Percentiles rank a stretch among this genome's conserved stretches.
phyloP scores from a whole-genome alignment of 2,113 vertebrate species.

The Megaleporinus macrocephalus region DNA sequence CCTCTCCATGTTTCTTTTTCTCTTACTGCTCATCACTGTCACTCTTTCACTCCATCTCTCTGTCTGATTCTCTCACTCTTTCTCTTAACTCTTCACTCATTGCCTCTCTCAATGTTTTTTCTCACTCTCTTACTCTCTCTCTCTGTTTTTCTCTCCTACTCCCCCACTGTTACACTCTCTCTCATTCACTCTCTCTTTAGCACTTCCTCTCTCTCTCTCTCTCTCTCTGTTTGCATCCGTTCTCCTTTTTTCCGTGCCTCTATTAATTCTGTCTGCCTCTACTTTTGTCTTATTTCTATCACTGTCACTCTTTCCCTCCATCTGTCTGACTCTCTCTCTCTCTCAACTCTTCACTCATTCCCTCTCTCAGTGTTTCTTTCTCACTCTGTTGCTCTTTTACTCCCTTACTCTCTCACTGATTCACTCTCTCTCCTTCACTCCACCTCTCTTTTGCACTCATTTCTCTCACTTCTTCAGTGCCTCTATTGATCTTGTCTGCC shows the following conservation, averaged over 20 bases:
- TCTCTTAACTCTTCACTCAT: not conserved
- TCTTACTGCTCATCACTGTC: too few relatives aligned
- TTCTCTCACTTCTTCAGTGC: too few relatives aligned
- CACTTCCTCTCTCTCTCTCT: constrained; percentile 40
- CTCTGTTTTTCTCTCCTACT: not conserved
- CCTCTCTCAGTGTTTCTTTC: not conserved
- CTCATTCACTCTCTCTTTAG: constrained; percentile 1
- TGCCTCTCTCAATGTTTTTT: constrained; percentile 33
- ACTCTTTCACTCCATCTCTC: too few relatives aligned
- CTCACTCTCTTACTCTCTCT: not conserved
- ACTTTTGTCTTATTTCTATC: too few relatives aligned
- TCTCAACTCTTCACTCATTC: not conserved
- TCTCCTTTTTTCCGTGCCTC: too few relatives aligned
- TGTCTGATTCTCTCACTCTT: not conserved
- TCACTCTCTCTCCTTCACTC: constrained; percentile 46
- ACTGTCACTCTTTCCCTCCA: too few relatives aligned
- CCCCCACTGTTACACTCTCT: constrained; percentile 48
- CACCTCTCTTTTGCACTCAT: too few relatives aligned
- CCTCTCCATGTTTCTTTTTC: too few relatives aligned
- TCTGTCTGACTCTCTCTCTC: too few relatives aligned
- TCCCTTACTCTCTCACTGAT: constrained; percentile 58
- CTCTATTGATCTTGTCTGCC: too few relatives aligned
- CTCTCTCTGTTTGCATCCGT: constrained; percentile 63
- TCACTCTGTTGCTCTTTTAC: constrained; percentile 56
- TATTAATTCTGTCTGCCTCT: too few relatives aligned